Percentiles rank a stretch among this genome's conserved stretches.
Conservation (phyloP, 2,888 invertebrate species). For the Caenorhabditis zanzibari region DNA sequence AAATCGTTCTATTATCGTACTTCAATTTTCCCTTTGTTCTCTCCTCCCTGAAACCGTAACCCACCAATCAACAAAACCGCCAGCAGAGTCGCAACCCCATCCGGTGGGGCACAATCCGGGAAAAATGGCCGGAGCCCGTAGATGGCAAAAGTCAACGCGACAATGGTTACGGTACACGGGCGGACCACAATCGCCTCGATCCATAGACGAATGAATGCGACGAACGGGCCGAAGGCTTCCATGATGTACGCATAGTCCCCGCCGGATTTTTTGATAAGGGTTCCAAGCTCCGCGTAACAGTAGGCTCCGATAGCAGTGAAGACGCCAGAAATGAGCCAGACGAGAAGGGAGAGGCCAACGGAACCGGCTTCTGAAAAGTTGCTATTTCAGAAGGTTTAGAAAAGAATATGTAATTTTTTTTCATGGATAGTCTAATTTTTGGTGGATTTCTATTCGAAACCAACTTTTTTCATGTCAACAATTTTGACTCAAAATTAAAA, state of each 20-base stretch:
- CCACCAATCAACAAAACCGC: constrained; percentile 96
- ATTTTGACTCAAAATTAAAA: too few species aligned
- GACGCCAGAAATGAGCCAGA: constrained; percentile 94
- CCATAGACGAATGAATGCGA: constrained; percentile 97
- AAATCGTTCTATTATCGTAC: not conserved
- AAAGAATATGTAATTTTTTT: too few species aligned
- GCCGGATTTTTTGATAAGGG: constrained; percentile 84
- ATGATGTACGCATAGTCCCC: constrained; percentile 98
- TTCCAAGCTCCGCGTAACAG: constrained; percentile 95
- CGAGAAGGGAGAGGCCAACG: constrained; percentile 93
- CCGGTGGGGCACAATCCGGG: constrained; percentile 94
- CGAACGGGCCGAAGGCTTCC: constrained; percentile 97
- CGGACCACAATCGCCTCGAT: constrained; percentile 94
- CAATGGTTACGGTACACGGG: constrained; percentile 97
- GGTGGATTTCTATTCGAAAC: too few species aligned
- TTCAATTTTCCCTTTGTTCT: too few species aligned
- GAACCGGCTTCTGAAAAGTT: constrained; percentile 87
- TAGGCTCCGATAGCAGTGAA: constrained; percentile 98
- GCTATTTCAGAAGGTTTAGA: too few species aligned
- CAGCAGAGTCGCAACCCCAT: constrained; percentile 90
- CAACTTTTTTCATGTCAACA: too few species aligned
- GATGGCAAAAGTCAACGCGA: constrained; percentile 96
- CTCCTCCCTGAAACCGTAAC: not conserved
- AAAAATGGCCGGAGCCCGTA: constrained; percentile 97
- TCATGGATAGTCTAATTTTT: constrained; percentile 86